These are phyloP conservation scores for Crypturellus undulatus DNA, from an alignment of 2,113 vertebrate species.

Conservation along the genomic window DNA sequence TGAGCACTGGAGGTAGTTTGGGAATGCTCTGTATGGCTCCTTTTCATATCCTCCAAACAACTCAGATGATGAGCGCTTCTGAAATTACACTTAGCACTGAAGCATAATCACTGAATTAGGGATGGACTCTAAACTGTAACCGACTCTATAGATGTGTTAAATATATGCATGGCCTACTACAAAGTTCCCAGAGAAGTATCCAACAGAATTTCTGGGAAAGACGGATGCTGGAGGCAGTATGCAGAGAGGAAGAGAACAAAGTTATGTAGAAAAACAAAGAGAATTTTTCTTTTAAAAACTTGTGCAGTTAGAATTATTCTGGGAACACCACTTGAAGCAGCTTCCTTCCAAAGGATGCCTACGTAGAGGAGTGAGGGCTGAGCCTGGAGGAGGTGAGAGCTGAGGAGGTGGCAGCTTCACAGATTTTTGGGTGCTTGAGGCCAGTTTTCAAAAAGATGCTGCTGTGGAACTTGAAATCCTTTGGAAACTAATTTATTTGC, in stretches of 20 bases:
- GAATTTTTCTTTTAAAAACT: not conserved
- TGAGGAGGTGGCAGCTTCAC: not conserved
- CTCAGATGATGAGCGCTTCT: not conserved
- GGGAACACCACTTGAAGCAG: not conserved
- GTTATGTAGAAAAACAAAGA: not conserved
- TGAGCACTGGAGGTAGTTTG: not conserved
- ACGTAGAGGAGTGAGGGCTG: not conserved
- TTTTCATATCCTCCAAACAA: not conserved
- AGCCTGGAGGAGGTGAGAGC: not conserved
- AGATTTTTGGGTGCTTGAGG: not conserved
- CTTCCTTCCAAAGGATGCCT: not conserved
- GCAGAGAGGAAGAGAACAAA: not conserved
- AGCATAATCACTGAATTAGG: not conserved
- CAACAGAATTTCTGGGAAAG: not conserved
- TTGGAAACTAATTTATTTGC: not conserved
- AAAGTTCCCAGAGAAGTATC: not conserved
- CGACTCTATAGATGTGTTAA: rapidly evolving
- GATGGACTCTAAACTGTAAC: not conserved
- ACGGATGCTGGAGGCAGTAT: rapidly evolving
- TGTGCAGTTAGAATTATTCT: not conserved
- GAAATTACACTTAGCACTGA: not conserved
- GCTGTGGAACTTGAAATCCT: not conserved
- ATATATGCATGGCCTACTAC: not conserved
- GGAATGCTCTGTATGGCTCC: not conserved
- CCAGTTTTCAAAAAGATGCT: not conserved